Conservation (phyloP, 2,888 invertebrate genomes). For the Galeopsomyia nigrocyanea region DNA sequence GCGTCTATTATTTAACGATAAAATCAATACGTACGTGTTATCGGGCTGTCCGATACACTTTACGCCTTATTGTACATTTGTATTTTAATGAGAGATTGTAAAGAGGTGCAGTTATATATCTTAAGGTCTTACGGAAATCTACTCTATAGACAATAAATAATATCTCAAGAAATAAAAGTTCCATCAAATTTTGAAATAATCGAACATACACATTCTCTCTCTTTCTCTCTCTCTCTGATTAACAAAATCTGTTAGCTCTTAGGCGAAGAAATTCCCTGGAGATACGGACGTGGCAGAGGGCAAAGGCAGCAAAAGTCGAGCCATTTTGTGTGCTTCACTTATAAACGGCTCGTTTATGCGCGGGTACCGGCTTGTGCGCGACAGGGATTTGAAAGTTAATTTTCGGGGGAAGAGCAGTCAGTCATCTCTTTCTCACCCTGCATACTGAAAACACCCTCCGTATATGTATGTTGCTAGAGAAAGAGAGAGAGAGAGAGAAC, state of each 20-base stretch:
- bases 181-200: background rate
- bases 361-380: constrained; percentile 48
- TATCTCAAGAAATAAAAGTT: no score
- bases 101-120: no score
- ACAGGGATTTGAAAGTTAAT: constrained; percentile 59
- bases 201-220: constrained; percentile 30
- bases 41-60: no score
- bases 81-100: no score
- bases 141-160: no score
- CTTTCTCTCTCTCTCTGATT: constrained; percentile 45
- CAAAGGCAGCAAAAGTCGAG: background rate
- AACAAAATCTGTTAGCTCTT: constrained; percentile 41
- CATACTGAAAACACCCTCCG: constrained; percentile 25
- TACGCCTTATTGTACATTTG: no score
- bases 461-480: constrained; percentile 2
- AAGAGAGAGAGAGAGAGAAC: constrained; percentile 23
- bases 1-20: no score
- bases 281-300: constrained; percentile 1
- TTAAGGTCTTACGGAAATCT: no score
- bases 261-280: constrained; percentile 30
- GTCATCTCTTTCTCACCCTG: constrained; percentile 52
- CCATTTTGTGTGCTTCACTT: constrained; percentile 20
- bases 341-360: constrained; percentile 54
- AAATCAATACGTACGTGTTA: no score
- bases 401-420: constrained; percentile 57